Base-by-base conservation (phyloP, 2,888 invertebrate genomes). In the Epicampocera succincta region DNA sequence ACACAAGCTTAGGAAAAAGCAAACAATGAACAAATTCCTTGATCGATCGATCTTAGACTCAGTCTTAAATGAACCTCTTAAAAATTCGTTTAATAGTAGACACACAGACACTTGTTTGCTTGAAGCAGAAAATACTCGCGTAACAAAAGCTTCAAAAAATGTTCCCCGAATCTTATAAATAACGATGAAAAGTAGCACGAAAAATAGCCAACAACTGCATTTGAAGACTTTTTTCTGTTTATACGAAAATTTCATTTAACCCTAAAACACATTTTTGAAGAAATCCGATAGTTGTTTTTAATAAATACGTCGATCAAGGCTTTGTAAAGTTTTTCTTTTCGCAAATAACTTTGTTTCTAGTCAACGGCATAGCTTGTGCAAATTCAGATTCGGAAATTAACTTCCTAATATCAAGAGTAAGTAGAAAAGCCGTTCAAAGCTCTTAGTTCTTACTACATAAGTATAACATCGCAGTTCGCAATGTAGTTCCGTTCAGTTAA, bases 61-160 rank as follows among this genome's bases (percentile, higher is more conserved):
- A 42, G 48, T n/a, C 42, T 66, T 25, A 65, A 75, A 65, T 69
- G 54, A 80, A 63, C 54, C 54, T 69, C 73, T 74, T 74, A 74
- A 74, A 68, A 76, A 63, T 50, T 13, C 52, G 60, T 48, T 75
- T 44, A 46, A 52, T 46, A n/a, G n/a, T n/a, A n/a, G n/a, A n/a
- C n/a, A n/a, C n/a, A n/a, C n/a, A n/a, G n/a, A n/a, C 50, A 29
- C 3, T 11, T 21, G 15, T 29, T 63, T 46, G 29, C 56, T 33
- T 46, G 13, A 25, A 11, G 0, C 48, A 56, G 71, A 77, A 48
- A 15, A 38, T 12, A 50, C 44, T 48, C 33, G 21, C n/a, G 29
- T 46, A 29, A 33, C 52, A 46, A 54, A 25, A 66, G 63, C 54
- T 58, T 52, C 13, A 3, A 50, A 17, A 44, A 42, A 60, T 44